A percentile compares a stretch with the other conserved stretches of the same genome.
Conservation (phyloP, 2,888 invertebrate species). For the Lepidochrysops patricia region DNA sequence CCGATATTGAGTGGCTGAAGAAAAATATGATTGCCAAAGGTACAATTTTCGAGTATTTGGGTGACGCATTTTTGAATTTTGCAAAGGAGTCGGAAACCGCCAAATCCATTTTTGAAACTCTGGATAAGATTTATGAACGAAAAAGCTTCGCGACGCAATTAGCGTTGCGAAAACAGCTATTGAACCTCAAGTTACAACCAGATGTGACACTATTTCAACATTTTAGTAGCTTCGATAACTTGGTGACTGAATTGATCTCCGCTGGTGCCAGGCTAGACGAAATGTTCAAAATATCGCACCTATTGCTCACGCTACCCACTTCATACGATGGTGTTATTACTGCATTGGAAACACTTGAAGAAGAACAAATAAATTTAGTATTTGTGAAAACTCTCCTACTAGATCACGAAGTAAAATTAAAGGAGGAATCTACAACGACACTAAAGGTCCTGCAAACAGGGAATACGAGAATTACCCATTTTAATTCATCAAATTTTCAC, state of each 20-base stretch:
- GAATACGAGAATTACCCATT: too few relatives aligned
- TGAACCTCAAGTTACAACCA: neutral
- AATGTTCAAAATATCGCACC: neutral
- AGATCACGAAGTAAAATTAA: too few relatives aligned
- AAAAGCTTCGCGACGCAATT: neutral
- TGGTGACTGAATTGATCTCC: neutral
- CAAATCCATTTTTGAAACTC: neutral
- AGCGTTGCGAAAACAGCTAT: neutral
- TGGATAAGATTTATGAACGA: neutral
- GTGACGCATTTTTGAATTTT: slow-evolving; percentile 17
- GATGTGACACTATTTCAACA: neutral
- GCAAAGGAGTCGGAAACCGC: slow-evolving; percentile 14
- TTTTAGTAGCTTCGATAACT: neutral
- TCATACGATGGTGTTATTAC: neutral
- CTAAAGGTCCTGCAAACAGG: too few relatives aligned
- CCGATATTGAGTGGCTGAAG: slow-evolving; percentile 9
- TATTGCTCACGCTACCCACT: neutral
- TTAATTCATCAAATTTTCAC: too few relatives aligned
- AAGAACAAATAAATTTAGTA: too few relatives aligned
- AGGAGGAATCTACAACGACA: too few relatives aligned
- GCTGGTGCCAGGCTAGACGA: neutral
- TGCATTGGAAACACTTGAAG: too few relatives aligned
- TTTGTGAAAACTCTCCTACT: too few relatives aligned
- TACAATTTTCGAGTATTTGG: slow-evolving; percentile 15
- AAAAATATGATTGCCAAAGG: slow-evolving; percentile 17